phyloP scores from a whole-genome alignment of 1,140 invertebrate genomes.

The Latrodectus geometricus region DNA sequence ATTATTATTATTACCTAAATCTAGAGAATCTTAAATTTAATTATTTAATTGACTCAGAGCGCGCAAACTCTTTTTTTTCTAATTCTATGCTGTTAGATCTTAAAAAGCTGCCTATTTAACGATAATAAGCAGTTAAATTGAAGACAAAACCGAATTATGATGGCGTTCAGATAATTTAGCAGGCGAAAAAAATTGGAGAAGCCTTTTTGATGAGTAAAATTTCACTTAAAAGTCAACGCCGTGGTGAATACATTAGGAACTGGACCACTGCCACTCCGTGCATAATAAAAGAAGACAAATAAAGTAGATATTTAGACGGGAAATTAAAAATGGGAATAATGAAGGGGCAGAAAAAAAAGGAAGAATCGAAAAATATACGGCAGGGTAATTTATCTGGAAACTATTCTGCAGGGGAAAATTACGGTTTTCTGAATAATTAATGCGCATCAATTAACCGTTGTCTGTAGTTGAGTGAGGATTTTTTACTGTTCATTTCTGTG shows the following conservation, averaged over 20 bases:
- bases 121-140: too few relatives aligned
- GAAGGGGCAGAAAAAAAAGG: neutral
- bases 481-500: neutral
- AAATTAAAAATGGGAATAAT: neutral
- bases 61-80: too few relatives aligned
- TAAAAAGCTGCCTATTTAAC: too few relatives aligned
- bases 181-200: too few relatives aligned
- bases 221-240: neutral
- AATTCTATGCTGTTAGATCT: too few relatives aligned
- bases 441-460: slow-evolving; percentile 9
- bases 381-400: neutral
- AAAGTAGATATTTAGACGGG: neutral
- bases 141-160: too few relatives aligned
- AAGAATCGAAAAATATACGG: neutral
- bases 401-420: slow-evolving; percentile 2
- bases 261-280: neutral
- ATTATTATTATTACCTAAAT: too few relatives aligned
- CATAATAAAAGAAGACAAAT: neutral
- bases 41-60: too few relatives aligned
- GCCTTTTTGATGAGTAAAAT: neutral
- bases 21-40: too few relatives aligned
- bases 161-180: too few relatives aligned
- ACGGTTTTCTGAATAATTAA: slow-evolving; percentile 14
- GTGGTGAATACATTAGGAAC: slow-evolving; percentile 5
- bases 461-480: neutral